Evolutionary conservation across 92 coral and sea anemone genomes (phyloP).

Genomic region (Bergia sp.): DNA sequence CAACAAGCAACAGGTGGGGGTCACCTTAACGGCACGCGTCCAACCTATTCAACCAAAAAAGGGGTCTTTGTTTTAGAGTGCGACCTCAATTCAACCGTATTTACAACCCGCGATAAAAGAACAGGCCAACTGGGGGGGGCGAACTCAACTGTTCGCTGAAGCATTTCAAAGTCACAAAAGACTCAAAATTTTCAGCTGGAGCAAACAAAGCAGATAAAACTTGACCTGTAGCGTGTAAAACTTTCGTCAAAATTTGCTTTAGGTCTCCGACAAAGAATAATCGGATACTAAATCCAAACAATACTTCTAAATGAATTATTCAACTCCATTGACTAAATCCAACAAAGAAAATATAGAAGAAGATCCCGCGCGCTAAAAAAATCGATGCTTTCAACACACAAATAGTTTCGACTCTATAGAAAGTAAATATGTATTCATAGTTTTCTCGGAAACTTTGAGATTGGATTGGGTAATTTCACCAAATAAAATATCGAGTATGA

Average conservation of each 20-base stretch:
- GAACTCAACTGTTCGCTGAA: constrained; percentile 21
- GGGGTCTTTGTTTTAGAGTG: constrained; percentile 31
- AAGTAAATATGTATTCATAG: background rate
- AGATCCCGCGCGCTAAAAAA: constrained; percentile 10
- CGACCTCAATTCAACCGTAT: constrained; percentile 35
- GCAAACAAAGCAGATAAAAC: constrained; percentile 23
- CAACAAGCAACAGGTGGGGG: constrained; percentile 40
- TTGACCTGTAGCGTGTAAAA: constrained; percentile 33
- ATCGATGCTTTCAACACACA: constrained; percentile 26
- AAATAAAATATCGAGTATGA: constrained; percentile 6
- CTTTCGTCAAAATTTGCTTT: background rate
- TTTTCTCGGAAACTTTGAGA: background rate
- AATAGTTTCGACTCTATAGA: background rate
- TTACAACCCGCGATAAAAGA: background rate
- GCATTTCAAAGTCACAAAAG: constrained; percentile 40
- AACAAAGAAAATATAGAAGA: background rate
- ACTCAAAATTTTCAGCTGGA: constrained; percentile 36
- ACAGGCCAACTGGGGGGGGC: constrained; percentile 2
- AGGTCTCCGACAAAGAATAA: constrained; percentile 7
- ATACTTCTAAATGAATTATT: background rate
- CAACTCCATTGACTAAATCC: constrained; percentile 12
- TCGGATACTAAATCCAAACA: background rate
- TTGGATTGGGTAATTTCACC: background rate
- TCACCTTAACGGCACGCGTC: constrained; percentile 31
- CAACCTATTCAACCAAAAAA: constrained; percentile 18